A percentile compares a stretch with the other conserved stretches of the same genome.
phyloP scores from a whole-genome alignment of 2,888 invertebrate genomes.

The Cephus pygmeus region DNA sequence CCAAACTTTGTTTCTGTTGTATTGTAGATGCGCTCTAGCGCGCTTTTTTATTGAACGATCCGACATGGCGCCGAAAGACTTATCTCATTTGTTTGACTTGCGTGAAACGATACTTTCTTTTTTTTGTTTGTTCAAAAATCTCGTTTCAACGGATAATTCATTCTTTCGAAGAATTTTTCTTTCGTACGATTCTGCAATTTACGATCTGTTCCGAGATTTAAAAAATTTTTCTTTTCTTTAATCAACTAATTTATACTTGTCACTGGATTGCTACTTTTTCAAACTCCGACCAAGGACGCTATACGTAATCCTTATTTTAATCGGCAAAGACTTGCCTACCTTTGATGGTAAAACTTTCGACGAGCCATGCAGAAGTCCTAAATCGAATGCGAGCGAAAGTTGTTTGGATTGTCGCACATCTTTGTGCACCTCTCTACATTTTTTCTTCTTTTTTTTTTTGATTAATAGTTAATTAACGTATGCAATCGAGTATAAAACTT shows the following conservation, averaged over 20 bases:
- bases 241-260: background rate
- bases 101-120: background rate
- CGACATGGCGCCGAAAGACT: background rate
- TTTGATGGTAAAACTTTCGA: background rate
- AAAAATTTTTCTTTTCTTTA: background rate
- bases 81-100: background rate
- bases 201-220: background rate
- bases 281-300: background rate
- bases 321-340: background rate
- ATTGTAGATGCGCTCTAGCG: background rate
- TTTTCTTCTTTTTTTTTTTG: background rate
- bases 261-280: background rate
- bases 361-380: background rate
- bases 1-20: slow-evolving; percentile 32
- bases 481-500: background rate
- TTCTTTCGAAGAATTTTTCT: background rate
- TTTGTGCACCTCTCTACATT: background rate
- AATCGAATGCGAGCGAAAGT: background rate
- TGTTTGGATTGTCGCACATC: background rate
- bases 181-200: background rate
- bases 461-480: background rate
- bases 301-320: background rate
- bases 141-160: background rate
- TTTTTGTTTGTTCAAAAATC: background rate
- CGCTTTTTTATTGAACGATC: background rate